Evolutionary conservation across 1,140 invertebrate genomes (phyloP).

Genomic region (Papilio glaucus): DNA sequence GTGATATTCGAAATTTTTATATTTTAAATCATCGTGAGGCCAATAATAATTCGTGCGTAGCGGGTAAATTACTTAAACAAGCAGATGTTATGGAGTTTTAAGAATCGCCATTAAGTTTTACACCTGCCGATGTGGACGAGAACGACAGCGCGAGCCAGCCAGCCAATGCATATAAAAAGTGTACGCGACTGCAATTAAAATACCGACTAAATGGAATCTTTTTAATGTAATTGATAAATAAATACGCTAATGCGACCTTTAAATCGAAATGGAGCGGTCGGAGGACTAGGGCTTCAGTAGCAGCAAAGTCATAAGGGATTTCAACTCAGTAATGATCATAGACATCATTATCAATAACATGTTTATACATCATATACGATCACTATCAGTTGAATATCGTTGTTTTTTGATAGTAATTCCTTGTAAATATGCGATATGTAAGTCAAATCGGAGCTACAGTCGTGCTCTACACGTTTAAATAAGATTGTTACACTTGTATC

Average conservation of each 20-base stretch:
- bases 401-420: not conserved
- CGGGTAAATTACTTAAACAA: slow-evolving; percentile 72
- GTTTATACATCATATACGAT: not conserved
- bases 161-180: slow-evolving; percentile 20
- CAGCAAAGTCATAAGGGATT: not conserved
- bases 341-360: not conserved
- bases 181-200: slow-evolving; percentile 7
- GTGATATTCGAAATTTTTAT: slow-evolving; percentile 20
- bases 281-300: not conserved
- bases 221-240: slow-evolving; percentile 25
- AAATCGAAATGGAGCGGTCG: not conserved
- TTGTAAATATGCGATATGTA: not conserved
- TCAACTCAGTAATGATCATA: not conserved
- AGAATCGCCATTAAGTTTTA: slow-evolving; percentile 64
- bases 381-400: not conserved
- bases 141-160: slow-evolving; percentile 45
- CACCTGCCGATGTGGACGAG: slow-evolving; percentile 72
- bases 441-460: not conserved
- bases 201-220: slow-evolving; percentile 16
- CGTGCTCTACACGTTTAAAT: not conserved
- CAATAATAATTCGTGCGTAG: slow-evolving; percentile 71
- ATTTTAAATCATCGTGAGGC: slow-evolving; percentile 50
- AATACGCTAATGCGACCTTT: slow-evolving; percentile 9
- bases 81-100: slow-evolving; percentile 74
- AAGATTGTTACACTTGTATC: not conserved